Percentiles rank a stretch among this genome's conserved stretches.
phyloP scores from a whole-genome alignment of 2,888 invertebrate genomes.

The Lasioglossum villosulum region DNA sequence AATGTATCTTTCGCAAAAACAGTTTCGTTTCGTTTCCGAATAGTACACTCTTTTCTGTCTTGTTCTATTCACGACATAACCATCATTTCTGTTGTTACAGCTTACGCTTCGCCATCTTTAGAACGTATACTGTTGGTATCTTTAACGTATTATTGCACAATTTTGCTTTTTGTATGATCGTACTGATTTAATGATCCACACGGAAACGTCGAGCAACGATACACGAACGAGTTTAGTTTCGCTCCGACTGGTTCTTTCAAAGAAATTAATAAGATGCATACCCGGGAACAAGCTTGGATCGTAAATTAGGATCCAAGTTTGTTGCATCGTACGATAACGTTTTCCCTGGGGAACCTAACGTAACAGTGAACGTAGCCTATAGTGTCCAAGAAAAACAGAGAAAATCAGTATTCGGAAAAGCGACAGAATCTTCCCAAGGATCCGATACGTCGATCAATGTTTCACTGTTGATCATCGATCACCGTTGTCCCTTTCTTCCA shows the following conservation, averaged over 20 bases:
- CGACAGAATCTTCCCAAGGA: constrained; percentile 8
- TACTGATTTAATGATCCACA: not conserved
- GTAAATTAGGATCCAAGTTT: not conserved
- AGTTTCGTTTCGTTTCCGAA: not conserved
- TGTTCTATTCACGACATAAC: not conserved
- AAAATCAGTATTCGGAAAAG: not conserved
- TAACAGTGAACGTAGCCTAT: not conserved
- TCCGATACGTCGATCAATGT: constrained; percentile 14
- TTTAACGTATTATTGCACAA: not conserved
- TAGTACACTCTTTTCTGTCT: not conserved
- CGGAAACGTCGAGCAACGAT: not conserved
- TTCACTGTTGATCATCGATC: constrained; percentile 12
- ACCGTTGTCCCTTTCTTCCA: not conserved
- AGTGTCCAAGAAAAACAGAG: not conserved
- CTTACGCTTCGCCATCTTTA: constrained; percentile 9
- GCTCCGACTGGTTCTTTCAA: not conserved
- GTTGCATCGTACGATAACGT: not conserved
- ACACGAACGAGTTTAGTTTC: not conserved
- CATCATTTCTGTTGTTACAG: not conserved
- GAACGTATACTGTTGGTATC: constrained; percentile 3
- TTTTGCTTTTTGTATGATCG: constrained; percentile 6
- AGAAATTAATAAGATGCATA: not conserved
- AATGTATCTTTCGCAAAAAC: not conserved
- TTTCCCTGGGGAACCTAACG: not conserved
- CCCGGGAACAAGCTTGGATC: not conserved